These are phyloP conservation scores for Kryptolebias ocellatus DNA, from an alignment of 2,797 vertebrate genomes.

Conservation along the genomic window DNA sequence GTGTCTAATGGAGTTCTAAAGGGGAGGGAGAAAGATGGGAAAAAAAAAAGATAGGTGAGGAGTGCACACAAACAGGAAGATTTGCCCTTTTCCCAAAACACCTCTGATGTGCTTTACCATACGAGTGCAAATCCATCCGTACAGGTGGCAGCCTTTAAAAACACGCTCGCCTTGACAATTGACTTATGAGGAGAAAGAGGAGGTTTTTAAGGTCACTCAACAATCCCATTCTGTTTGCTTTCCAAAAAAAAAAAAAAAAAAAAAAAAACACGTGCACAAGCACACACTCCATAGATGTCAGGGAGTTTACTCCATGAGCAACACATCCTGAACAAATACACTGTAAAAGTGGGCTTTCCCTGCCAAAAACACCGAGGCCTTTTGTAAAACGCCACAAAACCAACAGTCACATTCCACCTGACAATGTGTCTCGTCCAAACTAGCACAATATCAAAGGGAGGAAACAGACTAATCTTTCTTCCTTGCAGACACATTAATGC, in stretches of 20 bases:
- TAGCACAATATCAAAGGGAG: conserved; percentile 65
- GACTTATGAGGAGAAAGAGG: conserved; percentile 37
- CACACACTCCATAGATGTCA: conserved; percentile 42
- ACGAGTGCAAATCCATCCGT: conserved; percentile 74
- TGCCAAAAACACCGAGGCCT: conserved; percentile 55
- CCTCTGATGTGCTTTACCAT: conserved; percentile 46
- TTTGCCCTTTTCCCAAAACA: conserved; percentile 70
- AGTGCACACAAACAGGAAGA: conserved; percentile 55
- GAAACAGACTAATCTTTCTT: conserved; percentile 72
- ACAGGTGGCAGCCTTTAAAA: conserved; percentile 57
- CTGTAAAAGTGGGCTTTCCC: conserved; percentile 47
- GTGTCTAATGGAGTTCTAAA: conserved; percentile 97
- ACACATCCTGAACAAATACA: conserved; percentile 46
- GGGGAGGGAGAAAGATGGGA: conserved; percentile 41
- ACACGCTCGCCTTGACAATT: conserved; percentile 32
- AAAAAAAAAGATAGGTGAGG: conserved; percentile 18
- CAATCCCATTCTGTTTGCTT: conserved; percentile 37
- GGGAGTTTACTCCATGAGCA: conserved; percentile 42
- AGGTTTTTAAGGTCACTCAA: conserved; percentile 58
- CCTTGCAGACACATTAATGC: conserved; percentile 60
- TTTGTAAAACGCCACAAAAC: conserved; percentile 52
- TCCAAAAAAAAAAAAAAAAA: conserved; percentile 48
- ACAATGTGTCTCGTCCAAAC: conserved; percentile 62
- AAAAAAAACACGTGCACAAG: conserved; percentile 26
- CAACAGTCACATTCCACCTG: conserved; percentile 71